Conservation (phyloP, 2,888 invertebrate species). For the Tiliacea citrago region DNA sequence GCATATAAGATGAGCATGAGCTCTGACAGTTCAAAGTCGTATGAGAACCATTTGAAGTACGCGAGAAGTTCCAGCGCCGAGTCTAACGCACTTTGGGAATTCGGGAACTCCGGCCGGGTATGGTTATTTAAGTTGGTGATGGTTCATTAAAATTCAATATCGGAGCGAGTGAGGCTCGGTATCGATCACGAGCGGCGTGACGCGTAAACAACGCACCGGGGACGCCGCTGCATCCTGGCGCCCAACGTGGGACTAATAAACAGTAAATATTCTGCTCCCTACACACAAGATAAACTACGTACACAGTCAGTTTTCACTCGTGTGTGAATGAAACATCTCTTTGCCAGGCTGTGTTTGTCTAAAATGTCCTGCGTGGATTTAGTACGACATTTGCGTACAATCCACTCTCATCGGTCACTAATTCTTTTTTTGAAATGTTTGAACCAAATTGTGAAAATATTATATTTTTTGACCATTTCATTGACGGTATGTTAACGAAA, state of each 20-base stretch:
- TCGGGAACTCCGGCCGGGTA: slow-evolving; percentile 64
- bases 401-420: slow-evolving; percentile 3
- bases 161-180: slow-evolving; percentile 69
- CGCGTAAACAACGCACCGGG: slow-evolving; percentile 71
- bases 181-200: slow-evolving; percentile 76
- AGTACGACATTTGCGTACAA: slow-evolving; percentile 29
- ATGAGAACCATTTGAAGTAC: slow-evolving; percentile 73
- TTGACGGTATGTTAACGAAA: neutral
- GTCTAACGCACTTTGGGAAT: slow-evolving; percentile 73
- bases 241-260: slow-evolving; percentile 63
- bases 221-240: slow-evolving; percentile 61
- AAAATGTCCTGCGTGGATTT: slow-evolving; percentile 33
- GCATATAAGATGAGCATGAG: slow-evolving; percentile 74
- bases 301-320: slow-evolving; percentile 43
- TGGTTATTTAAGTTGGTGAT: slow-evolving; percentile 76
- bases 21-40: slow-evolving; percentile 75
- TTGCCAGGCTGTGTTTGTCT: slow-evolving; percentile 24
- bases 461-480: neutral
- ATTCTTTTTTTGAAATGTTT: slow-evolving; percentile 4
- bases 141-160: slow-evolving; percentile 84
- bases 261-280: slow-evolving; percentile 55
- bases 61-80: slow-evolving; percentile 62
- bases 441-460: neutral
- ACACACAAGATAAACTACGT: slow-evolving; percentile 32
- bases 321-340: slow-evolving; percentile 57